phyloP scores from a whole-genome alignment of 1,140 invertebrate genomes.

The Ctenoplectra terminalis region DNA sequence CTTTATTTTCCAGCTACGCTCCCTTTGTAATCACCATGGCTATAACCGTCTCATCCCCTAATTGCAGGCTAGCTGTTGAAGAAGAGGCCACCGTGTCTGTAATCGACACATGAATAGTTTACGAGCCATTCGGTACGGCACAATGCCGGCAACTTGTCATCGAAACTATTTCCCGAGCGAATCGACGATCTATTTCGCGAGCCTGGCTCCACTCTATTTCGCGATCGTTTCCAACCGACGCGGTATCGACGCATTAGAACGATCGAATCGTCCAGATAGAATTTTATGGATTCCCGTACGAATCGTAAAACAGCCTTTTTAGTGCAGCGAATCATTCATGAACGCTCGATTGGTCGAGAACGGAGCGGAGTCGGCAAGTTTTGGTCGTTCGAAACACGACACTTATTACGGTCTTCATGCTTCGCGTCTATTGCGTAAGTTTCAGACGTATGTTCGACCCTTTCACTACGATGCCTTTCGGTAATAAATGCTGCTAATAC shows the following conservation, averaged over 20 bases:
- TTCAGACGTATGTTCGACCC: background rate
- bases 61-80: background rate
- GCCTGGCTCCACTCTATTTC: background rate
- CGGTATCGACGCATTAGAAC: background rate
- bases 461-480: too few species aligned
- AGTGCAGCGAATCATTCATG: background rate
- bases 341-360: background rate
- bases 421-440: background rate
- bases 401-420: background rate
- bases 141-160: background rate
- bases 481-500: too few species aligned
- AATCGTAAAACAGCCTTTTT: background rate
- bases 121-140: background rate
- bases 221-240: too few species aligned
- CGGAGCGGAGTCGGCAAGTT: background rate
- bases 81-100: background rate
- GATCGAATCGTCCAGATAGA: background rate
- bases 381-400: background rate
- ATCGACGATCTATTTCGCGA: background rate
- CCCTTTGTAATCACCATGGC: background rate
- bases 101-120: slow-evolving; percentile 32
- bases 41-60: background rate
- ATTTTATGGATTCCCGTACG: background rate
- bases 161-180: background rate
- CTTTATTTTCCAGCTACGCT: background rate